Evolutionary conservation across 2,113 vertebrate species (phyloP).

Genomic region (Barbus barbus): DNA sequence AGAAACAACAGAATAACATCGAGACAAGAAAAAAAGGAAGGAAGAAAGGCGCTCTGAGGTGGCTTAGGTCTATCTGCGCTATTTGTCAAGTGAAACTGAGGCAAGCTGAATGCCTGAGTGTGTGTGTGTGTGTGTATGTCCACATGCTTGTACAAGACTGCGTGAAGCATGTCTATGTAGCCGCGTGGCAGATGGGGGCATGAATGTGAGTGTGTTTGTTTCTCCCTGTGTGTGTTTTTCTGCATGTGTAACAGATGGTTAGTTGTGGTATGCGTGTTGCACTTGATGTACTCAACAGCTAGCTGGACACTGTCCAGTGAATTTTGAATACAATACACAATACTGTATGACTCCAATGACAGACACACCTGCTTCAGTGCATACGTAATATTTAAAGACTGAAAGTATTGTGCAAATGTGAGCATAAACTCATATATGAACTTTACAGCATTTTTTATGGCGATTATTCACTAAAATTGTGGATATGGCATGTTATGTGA

Average conservation of each 20-base stretch:
- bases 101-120: not conserved
- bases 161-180: conserved; percentile 30
- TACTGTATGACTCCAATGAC: conserved; percentile 16
- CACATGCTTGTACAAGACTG: conserved; percentile 21
- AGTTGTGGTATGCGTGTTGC: conserved; percentile 37
- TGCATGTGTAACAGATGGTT: conserved; percentile 47
- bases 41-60: conserved; percentile 25
- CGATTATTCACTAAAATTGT: not conserved
- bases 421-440: not conserved
- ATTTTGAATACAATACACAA: conserved; percentile 8
- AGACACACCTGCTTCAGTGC: not conserved
- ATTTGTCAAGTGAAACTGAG: conserved; percentile 31
- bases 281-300: conserved; percentile 24
- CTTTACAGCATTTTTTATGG: not conserved
- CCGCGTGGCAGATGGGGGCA: conserved; percentile 17
- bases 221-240: conserved; percentile 33
- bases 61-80: conserved; percentile 18
- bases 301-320: conserved; percentile 14
- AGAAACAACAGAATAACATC: conserved; percentile 30
- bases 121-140: not conserved
- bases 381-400: not conserved
- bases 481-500: not conserved
- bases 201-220: conserved; percentile 45
- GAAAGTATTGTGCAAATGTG: not conserved
- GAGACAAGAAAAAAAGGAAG: conserved; percentile 29